Base-by-base conservation (phyloP, 1,140 invertebrate genomes). In the Protaetia brevitarsis region DNA sequence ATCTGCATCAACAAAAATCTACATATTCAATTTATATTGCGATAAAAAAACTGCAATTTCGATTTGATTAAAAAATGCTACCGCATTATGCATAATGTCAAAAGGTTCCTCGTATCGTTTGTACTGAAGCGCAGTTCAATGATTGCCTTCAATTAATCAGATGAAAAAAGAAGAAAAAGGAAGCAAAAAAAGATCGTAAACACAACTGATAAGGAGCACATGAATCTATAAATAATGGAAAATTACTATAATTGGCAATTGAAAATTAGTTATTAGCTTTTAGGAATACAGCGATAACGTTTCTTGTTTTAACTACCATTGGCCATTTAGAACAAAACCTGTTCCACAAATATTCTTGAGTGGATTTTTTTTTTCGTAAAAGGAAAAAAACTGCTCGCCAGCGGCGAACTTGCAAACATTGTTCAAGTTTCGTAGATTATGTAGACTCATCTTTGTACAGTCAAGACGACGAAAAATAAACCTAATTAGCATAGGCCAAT, bases 251-350 rank as follows among this genome's bases (percentile, higher is more conserved):
- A 51, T 51, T 51, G 16, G 5, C 26, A 23, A 23, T 23, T 23
- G 41, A 51, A 19, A 51, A 51, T 51, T 51, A 23, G 19, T 51
- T 16, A 51, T 23, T 3, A 19, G 19, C 41, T 19, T 51, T 23
- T 11, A 11, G 13, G 1, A 11, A 34, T 34, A 34, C 3, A 51
- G 41, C 4, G 41, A 51, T 51, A 51, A 26, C 26, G 16, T 51
- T 51, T 19, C 41, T 51, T 21, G 41, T 51, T 51, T 51, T 51
- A 23, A 51, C 21, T 51, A 19, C 19, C 41, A 51, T 51, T 45
- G n/a, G 7, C 11, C 26, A 51, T 51, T 21, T 51, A 3, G 3
- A 7, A 23, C 6, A 8, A 26, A 51, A 51, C 41, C 16, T 19
- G 41, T 51, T 19, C 11, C 8, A 51, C 4, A 4, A 23, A 51